These are phyloP conservation scores for Geotrupes spiniger DNA, from an alignment of 2,888 invertebrate genomes.

Conservation along the genomic window DNA sequence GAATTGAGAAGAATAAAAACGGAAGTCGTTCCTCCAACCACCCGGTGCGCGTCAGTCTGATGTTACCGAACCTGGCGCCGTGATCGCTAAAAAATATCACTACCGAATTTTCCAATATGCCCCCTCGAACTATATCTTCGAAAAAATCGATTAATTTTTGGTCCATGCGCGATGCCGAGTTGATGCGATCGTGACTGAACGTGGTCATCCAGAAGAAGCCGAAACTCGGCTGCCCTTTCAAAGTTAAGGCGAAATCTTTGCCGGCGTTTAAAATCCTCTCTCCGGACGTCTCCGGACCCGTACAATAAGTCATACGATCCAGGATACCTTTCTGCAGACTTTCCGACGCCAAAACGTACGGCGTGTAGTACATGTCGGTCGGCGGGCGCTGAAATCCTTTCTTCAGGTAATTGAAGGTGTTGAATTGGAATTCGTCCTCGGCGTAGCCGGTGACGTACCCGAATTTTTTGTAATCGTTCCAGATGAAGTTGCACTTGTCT, in stretches of 20 bases:
- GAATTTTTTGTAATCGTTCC: conserved; percentile 68
- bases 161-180: conserved; percentile 67
- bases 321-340: conserved; percentile 36
- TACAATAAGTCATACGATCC: conserved; percentile 50
- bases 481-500: conserved; percentile 62
- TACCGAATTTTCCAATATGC: conserved; percentile 62
- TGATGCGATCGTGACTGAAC: conserved; percentile 69
- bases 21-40: conserved; percentile 79
- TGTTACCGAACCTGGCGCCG: conserved; percentile 72
- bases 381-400: conserved; percentile 70
- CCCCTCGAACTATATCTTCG: conserved; percentile 56
- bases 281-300: conserved; percentile 62
- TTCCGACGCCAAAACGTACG: conserved; percentile 70
- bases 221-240: conserved; percentile 62
- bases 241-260: conserved; percentile 62
- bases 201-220: conserved; percentile 79
- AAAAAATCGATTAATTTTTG: conserved; percentile 59
- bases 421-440: conserved; percentile 71
- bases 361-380: conserved; percentile 76
- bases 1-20: conserved; percentile 67
- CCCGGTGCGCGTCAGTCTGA: conserved; percentile 64
- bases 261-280: conserved; percentile 69
- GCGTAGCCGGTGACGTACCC: conserved; percentile 78
- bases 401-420: conserved; percentile 73
- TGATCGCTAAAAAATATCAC: conserved; percentile 76